Base-by-base conservation (phyloP, 2,797 vertebrate species). In the Cossypha polioptera region DNA sequence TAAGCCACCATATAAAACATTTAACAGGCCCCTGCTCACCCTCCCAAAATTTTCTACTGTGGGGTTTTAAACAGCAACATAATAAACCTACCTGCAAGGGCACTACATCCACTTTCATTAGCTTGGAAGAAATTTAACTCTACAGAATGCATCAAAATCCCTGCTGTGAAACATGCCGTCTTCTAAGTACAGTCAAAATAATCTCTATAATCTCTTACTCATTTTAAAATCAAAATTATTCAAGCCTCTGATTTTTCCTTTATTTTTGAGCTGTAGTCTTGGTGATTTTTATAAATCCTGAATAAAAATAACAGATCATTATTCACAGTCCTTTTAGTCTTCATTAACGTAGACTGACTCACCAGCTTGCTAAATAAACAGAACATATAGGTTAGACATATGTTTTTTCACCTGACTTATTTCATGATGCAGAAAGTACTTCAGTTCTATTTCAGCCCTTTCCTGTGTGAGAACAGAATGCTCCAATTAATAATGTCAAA, bases 401-500 rank as follows among this genome's bases (percentile, higher is more conserved):
- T 55, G 35, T 31, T 82, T 90, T 89, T 85, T 82, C 61, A 91
- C 43, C 53, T 93, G 71, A 79, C 42, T 90, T 94, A 79, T 61
- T 92, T 94, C 55, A 74, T 59, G 45, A 77, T 65, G 50, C 61
- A 80, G 68, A 87, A 82, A 84, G 45, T 40, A 57, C 38, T 84
- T 77, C 87, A 66, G 42, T 42, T 78, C 55, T 67, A 2, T 76
- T 92, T 95, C 80, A 88, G 29, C 20, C 55, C 25, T 79, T 90
- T 76, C 35, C 55, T 75, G 12, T 84, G 45, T 35, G 31, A 94
- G 71, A 90, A 93, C 31, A 92, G 74, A 93, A 90, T 35, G 71
- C 20, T 86, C 40, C 83, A 88, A 91, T 88, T 79, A 93, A 94
- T 91, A 94, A 85, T 68, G 78, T 50, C 65, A 87, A 94, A 92